Base-by-base conservation (phyloP, 1,140 invertebrate genomes). In the Drosophila biarmipes region DNA sequence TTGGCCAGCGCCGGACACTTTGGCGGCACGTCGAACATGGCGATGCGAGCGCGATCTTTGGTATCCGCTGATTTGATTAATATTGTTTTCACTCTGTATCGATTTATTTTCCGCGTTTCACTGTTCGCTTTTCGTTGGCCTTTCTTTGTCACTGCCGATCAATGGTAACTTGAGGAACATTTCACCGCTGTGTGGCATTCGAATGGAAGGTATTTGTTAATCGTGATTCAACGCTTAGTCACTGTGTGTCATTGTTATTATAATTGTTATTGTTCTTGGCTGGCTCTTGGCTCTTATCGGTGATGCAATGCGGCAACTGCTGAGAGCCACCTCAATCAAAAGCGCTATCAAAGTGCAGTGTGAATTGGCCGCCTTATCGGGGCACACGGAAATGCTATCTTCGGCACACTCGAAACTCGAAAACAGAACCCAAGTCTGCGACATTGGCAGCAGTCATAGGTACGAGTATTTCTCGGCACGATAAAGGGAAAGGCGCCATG, bases 1-100 rank as follows among this genome's bases (percentile, higher is more conserved):
- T 95, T 95, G 8, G 95, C 95, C 67, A 96, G 94, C 69, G 94
- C 94, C 45, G 93, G 92, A 85, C 94, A 94, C 75, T 93, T 93
- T 90, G 84, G 92, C 91, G 80, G 92, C 58, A 91, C 76, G 63
- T 91, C 90, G 49, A 92, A 91, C 91, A 92, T 92, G 53, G 43
- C 21, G 53, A 24, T 51, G 11, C 24, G 24, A 37, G 24, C 24
- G 12, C 17, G 34, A 27, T 67, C 63, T 55, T 48, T 46, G 63
- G 40, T 38, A 37, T 46, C 37, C 14, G 58, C 48, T 59, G 62
- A 17, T 59, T 45, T 61, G 43, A 71, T 55, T 62, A 56, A 38
- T 38, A 58, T 66, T 17, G 17, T 42, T 29, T 53, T 27, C 8
- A 51, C n/a, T 35, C 57, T 46, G 53, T 14, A 21, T 67, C 24